phyloP scores from a whole-genome alignment of 2,797 vertebrate species.

The Prunella strophiata region DNA sequence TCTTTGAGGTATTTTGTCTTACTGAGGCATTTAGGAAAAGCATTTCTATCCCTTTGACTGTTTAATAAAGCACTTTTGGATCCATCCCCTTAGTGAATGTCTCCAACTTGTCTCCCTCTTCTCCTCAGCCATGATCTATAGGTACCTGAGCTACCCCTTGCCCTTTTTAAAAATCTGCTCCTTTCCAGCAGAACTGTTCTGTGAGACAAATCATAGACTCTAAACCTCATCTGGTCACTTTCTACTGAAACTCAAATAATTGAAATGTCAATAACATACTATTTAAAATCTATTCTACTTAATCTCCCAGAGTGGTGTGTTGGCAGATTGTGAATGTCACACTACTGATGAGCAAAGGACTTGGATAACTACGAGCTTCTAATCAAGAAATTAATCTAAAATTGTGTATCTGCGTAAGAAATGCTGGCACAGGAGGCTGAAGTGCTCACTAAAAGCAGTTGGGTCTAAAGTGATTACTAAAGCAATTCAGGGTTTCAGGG shows the following conservation, averaged over 20 bases:
- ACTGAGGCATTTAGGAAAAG: not conserved
- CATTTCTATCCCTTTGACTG: not conserved
- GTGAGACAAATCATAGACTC: conserved; percentile 21
- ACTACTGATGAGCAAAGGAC: conserved; percentile 68
- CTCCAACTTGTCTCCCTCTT: not conserved
- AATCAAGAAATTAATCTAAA: conserved; percentile 66
- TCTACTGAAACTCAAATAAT: conserved; percentile 66
- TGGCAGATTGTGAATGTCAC: conserved; percentile 74
- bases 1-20: not conserved
- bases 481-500: not conserved
- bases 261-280: conserved; percentile 74
- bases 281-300: conserved; percentile 71
- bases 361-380: conserved; percentile 64
- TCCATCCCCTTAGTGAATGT: not conserved
- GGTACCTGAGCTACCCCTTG: not conserved
- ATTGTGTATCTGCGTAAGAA: conserved; percentile 58
- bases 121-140: not conserved
- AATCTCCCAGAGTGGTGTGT: conserved; percentile 70
- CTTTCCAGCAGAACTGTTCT: conserved; percentile 31
- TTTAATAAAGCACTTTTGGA: not conserved
- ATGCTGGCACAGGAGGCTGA: conserved; percentile 44
- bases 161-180: not conserved
- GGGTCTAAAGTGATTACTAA: conserved; percentile 56
- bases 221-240: conserved; percentile 68
- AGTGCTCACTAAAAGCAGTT: conserved; percentile 31